Evolutionary conservation across 2,797 vertebrate species (phyloP), one percentile per base, ranked within the genome.

Genomic region (Xyrichtys novacula): DNA sequence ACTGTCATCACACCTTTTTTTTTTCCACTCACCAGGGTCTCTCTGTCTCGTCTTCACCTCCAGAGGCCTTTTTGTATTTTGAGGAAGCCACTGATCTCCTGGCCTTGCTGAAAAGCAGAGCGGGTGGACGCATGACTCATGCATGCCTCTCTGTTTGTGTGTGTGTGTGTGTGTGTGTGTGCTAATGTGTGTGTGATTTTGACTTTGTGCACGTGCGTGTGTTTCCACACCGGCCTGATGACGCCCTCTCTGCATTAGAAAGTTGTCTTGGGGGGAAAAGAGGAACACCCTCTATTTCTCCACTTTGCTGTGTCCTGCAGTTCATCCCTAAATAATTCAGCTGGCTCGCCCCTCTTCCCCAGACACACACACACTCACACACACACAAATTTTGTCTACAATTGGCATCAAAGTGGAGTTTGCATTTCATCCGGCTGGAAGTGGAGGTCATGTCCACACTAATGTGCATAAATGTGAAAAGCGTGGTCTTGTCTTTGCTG

Each of bases 291-390:
- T 72, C 69, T 31, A 29, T 74, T 69, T 68, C 65, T 52, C 55
- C 49, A 65, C 53, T 78, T 76, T 76, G 71, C 72, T 69, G 55
- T 85, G 83, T 85, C 87, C 85, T 80, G 81, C 78, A 86, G 74
- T 82, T 91, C 84, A 85, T 70, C 80, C 85, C 85, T 90, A 89
- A 92, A 92, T 91, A 92, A 88, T 87, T 88, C 79, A 89, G 77
- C 82, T 55, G 71, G 62, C 73, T 70, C 74, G 49, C 74, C 46
- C 54, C 36, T 46, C 56, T 61, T 40, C 46, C 29, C n/a, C 23
- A 3, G 0, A 31, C 20, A 44, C 26, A 17, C 29, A 39, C 55
- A 10, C 42, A 34, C 66, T 23, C 50, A 60, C 23, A 59, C 65
- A 57, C 28, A 52, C 31, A 63, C 66, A 64, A 47, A 54, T 4